These are phyloP conservation scores for Stigmatopora argus DNA, from an alignment of 2,113 vertebrate genomes.

Conservation along the genomic window DNA sequence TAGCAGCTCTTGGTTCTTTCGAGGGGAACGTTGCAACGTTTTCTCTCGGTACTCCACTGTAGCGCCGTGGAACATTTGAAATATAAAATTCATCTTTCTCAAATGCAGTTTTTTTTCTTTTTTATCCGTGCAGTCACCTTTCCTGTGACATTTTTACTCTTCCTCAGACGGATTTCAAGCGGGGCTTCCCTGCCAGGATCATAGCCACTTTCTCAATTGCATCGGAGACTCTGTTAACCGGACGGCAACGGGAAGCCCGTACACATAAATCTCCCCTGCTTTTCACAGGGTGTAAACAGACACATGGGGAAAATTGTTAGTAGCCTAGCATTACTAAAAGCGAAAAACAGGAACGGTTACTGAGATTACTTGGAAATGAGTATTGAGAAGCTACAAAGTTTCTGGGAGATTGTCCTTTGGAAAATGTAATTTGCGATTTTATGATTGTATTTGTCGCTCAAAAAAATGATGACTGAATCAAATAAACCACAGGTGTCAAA, in stretches of 20 bases:
- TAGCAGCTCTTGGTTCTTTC: constrained; percentile 40
- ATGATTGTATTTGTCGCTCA: too few species aligned
- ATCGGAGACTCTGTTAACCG: constrained; percentile 44
- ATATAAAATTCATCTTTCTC: constrained; percentile 25
- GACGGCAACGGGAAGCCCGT: constrained; percentile 9
- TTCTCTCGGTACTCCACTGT: constrained; percentile 17
- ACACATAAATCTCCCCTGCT: constrained; percentile 37
- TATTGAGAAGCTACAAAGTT: neutral
- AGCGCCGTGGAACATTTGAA: constrained; percentile 13
- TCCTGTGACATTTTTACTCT: constrained; percentile 44
- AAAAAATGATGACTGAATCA: too few species aligned
- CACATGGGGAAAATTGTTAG: neutral
- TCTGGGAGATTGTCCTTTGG: neutral
- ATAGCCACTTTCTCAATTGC: constrained; percentile 37
- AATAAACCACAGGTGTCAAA: too few species aligned
- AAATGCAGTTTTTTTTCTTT: constrained; percentile 4
- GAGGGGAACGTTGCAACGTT: constrained; percentile 38
- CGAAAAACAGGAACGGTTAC: neutral
- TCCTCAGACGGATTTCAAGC: constrained; percentile 29
- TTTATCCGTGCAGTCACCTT: constrained; percentile 32
- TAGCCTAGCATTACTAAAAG: neutral
- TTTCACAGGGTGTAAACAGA: constrained; percentile 7
- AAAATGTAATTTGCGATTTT: too few species aligned
- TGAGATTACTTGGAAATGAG: neutral
- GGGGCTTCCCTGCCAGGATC: constrained; percentile 26